Evolutionary conservation across 2,888 invertebrate species (phyloP), one percentile per base, ranked within the genome.

Genomic region (Calephelis perditalis): DNA sequence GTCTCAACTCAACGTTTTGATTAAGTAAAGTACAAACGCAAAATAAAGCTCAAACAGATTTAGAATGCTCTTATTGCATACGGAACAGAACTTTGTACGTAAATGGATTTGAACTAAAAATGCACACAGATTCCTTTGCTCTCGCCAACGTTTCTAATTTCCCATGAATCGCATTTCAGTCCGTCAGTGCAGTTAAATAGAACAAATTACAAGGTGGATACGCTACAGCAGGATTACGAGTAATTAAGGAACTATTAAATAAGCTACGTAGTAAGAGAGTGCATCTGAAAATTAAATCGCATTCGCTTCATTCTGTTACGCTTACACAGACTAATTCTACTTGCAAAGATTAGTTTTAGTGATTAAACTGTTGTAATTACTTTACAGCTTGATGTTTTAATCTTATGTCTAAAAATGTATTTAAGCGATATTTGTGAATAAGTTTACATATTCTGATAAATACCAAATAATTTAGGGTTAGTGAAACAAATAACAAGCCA

Each of bases 191-290:
- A 59, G 67, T 73, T 77, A 78, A 78, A 78, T 74, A 73, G 74
- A 71, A 72, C 69, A 76, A 82, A 82, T 82, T 79, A 81, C 79
- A 74, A 72, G 78, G 75, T 74, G 71, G 75, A 73, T 72, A 72
- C 71, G 66, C 72, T 70, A 71, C 71, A 66, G 72, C 73, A 69
- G 75, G 79, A 83, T 82, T 81, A 82, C 76, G 72, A 72, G 79
- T 77, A 79, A 83, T 83, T 83, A 82, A 77, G 79, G 74, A 78
- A 81, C 83, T 81, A 80, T 82, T 78, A 76, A 80, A 78, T 80
- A 73, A 70, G 63, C 64, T 63, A 55, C 60, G 60, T 59, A 44
- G 45, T 58, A 59, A 56, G 58, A 55, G 59, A 57, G 58, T 62
- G 58, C 37, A 47, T 10, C 12, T 12, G 52, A 57, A 64, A 65